phyloP scores from a whole-genome alignment of 2,113 vertebrate genomes.

The Hyla sarda region DNA sequence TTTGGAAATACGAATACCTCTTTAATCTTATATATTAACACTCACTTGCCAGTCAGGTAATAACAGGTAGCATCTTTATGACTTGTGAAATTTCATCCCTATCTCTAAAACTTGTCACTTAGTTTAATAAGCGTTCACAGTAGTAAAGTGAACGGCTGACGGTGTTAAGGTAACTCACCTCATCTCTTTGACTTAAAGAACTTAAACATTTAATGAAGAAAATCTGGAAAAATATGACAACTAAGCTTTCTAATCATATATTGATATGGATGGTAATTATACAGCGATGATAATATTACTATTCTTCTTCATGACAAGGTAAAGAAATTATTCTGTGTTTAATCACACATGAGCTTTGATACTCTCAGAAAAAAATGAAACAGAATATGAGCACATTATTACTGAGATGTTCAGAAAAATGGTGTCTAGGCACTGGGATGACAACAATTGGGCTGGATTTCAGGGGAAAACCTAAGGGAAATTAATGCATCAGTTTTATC shows the following conservation, averaged over 20 bases:
- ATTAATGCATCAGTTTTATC: slow-evolving; percentile 4
- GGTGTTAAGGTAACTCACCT: neutral
- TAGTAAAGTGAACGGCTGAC: neutral
- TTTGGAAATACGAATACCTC: no score
- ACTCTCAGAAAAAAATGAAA: neutral
- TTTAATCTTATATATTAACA: no score
- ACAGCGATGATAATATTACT: neutral
- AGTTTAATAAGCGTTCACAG: neutral
- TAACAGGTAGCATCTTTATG: neutral
- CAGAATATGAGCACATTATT: neutral
- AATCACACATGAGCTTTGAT: neutral
- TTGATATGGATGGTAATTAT: neutral
- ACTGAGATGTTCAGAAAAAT: neutral
- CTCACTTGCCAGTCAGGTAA: neutral
- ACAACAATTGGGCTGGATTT: slow-evolving; percentile 8
- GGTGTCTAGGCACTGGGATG: neutral
- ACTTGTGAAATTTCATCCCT: neutral
- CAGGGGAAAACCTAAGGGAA: neutral
- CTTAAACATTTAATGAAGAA: neutral
- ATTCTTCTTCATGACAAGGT: neutral
- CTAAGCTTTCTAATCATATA: neutral
- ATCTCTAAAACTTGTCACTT: neutral
- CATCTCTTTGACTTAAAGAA: neutral
- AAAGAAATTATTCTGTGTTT: neutral
- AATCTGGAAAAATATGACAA: neutral